phyloP scores from a whole-genome alignment of 2,888 invertebrate species.

The Rosalia funebris region DNA sequence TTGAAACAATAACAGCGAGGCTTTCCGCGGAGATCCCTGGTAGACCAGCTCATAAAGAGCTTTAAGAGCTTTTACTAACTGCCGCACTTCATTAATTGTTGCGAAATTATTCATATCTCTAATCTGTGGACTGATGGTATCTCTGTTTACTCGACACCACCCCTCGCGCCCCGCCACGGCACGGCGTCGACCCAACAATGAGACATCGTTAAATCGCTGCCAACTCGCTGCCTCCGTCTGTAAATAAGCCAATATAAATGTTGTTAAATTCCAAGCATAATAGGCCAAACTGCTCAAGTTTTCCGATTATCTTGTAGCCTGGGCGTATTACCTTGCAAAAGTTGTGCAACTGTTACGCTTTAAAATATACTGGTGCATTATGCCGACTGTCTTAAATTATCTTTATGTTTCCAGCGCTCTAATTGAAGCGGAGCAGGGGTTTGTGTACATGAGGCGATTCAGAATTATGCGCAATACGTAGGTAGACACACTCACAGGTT shows the following conservation, averaged over 20 bases:
- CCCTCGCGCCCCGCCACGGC: conserved; percentile 10
- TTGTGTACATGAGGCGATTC: no score
- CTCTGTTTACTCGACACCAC: conserved; percentile 52
- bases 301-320: conserved; percentile 34
- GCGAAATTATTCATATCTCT: conserved; percentile 62
- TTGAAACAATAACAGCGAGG: conserved; percentile 58
- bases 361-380: conserved; percentile 8
- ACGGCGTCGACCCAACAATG: conserved; percentile 39
- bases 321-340: neutral
- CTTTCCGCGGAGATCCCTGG: conserved; percentile 53
- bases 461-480: no score
- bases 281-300: conserved; percentile 40
- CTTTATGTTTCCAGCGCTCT: neutral
- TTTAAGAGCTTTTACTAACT: conserved; percentile 58
- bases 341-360: conserved; percentile 2
- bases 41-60: conserved; percentile 57
- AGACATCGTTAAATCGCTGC: conserved; percentile 36
- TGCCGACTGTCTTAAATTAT: neutral
- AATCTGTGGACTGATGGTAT: conserved; percentile 63
- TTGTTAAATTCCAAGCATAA: conserved; percentile 33
- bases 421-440: conserved; percentile 1
- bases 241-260: conserved; percentile 36
- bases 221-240: conserved; percentile 38
- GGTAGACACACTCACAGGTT: no score
- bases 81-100: conserved; percentile 61